Evolutionary conservation across 2,888 invertebrate species (phyloP).

Genomic region (Phanerotoma sp.): DNA sequence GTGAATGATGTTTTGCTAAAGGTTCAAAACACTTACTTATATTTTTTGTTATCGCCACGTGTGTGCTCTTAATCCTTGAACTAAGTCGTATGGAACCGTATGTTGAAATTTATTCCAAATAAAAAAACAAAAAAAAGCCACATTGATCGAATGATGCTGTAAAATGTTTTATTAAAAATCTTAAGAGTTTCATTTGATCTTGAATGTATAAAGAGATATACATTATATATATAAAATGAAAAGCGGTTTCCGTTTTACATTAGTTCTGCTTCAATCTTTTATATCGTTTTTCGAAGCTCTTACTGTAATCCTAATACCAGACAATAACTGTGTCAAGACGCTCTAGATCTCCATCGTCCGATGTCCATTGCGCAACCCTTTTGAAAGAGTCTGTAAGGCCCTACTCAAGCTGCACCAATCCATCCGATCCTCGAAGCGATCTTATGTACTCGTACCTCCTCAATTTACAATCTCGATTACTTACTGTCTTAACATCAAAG

Average conservation of each 20-base stretch:
- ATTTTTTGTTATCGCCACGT: conserved; percentile 5
- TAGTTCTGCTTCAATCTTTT: neutral
- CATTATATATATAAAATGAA: no score
- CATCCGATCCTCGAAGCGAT: conserved; percentile 41
- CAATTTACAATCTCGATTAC: conserved; percentile 39
- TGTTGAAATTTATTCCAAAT: conserved; percentile 24
- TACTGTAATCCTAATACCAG: conserved; percentile 43
- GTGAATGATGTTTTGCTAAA: neutral
- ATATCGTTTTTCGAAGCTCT: conserved; percentile 21
- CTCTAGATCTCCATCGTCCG: conserved; percentile 44
- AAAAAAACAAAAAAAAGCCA: conserved; percentile 9
- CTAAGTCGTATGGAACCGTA: conserved; percentile 11
- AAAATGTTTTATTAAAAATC: conserved; percentile 9
- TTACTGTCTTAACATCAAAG: conserved; percentile 24
- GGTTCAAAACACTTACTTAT: conserved; percentile 1
- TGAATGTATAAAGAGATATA: no score
- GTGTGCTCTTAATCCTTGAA: conserved; percentile 8
- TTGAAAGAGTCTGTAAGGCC: conserved; percentile 14
- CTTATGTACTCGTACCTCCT: conserved; percentile 36
- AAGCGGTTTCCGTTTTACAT: conserved; percentile 10
- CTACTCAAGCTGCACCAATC: conserved; percentile 38
- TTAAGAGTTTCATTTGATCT: no score
- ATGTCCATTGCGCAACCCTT: conserved; percentile 44
- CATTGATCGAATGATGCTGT: conserved; percentile 8
- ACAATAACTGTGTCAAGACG: conserved; percentile 52